Base-by-base conservation (phyloP, 2,797 vertebrate genomes). In the Bovichtus diacanthus region DNA sequence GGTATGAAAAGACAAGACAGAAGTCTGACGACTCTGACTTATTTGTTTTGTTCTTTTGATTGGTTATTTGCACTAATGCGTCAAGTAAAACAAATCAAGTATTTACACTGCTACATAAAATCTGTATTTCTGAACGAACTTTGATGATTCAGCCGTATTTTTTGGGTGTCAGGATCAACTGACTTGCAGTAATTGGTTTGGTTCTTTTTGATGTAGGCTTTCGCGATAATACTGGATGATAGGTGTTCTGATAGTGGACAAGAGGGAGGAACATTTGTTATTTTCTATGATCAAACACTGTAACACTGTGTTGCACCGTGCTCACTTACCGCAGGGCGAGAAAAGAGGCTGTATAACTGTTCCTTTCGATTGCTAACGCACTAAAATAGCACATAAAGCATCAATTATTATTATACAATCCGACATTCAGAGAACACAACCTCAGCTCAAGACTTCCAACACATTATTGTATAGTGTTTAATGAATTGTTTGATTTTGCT, bases 1-100 rank as follows among this genome's bases (percentile, higher is more conserved):
- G 66, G 68, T 61, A 82, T 43, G 54, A 81, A 59, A 47, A 36
- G 66, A 50, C 64, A 47, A 71, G 50, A 59, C 61, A 34, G 63
- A 82, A 71, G 69, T 44, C 34, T 74, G 61, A 58, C 87, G 87
- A 49, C 74, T 64, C 78, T 83, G 78, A 93, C 68, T 80, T 82
- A 67, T 88, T 76, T 68, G 63, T 70, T 78, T 49, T 41, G 16
- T 62, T 71, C 76, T 58, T 81, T 54, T 74, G 69, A 82, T 53
- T 34, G 50, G 53, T 61, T 58, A 31, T 60, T 60, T 55, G 44
- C 38, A 18, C 55, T 39, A 68, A 74, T 69, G 66, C 38, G 49
- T 67, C 5, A 19, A 49, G 21, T 70, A 55, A 61, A 73, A 39
- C 66, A n/a, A 61, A 23, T 61, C 36, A 34, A 27, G 18, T 34